Base-by-base conservation (phyloP, 2,888 invertebrate genomes). In the Candidula unifasciata region DNA sequence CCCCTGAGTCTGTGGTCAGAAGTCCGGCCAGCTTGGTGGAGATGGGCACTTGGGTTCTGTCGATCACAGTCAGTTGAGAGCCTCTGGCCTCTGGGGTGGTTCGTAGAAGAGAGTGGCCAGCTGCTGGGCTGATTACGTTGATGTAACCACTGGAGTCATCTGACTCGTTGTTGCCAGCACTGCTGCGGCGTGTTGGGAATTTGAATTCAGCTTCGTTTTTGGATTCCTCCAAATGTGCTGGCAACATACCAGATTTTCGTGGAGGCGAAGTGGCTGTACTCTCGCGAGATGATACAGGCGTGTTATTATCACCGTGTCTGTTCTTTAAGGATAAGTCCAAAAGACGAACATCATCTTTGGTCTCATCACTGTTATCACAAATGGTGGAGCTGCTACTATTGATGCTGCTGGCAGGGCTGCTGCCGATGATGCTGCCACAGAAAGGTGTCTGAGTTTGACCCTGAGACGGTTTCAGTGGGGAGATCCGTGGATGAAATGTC, bases 401-500 rank as follows among this genome's bases (percentile, higher is more conserved):
- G 80, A 52, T 80, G 80, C 80, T 80, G 80, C 60, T 24, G 64
- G 77, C 71, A 30, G 27, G 57, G 77, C n/a, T 71, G 73, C 77
- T 80, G 33, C 57, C 30, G 52, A 71, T 78, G 74, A 44, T n/a
- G 83, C 85, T 54, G 80, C 80, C 78, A 81, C 68, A 52, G 60
- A 60, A 73, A 6, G 33, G 18, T 69, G 52, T 10, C 69, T 80
- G 74, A 73, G 76, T 57, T 35, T 76, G 68, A 77, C 44, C 54
- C 52, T 35, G 60, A 76, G 80, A 52, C 52, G 16, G 57, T 73
- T 69, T 66, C 35, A 74, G 76, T 27, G 78, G 35, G 27, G 73
- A 81, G 30, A 66, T 54, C 76, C 66, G 85, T 54, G 24, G 60
- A 21, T 37, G 66, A 82, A 81, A 77, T 83, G 77, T 85, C 66